These are phyloP conservation scores for Anableps anableps DNA, from an alignment of 2,797 vertebrate species.

Conservation along the genomic window DNA sequence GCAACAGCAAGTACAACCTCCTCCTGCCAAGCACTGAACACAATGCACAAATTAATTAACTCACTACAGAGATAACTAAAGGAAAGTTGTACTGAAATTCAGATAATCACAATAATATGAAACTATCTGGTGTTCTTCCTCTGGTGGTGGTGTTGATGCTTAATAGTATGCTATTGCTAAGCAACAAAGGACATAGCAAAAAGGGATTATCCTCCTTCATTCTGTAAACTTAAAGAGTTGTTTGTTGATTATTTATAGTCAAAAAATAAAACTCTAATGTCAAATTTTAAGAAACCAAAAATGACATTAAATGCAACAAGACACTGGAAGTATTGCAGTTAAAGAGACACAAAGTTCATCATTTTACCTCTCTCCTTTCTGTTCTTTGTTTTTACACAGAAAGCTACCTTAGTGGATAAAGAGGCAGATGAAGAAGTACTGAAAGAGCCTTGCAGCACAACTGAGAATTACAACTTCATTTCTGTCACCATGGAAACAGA, in stretches of 20 bases:
- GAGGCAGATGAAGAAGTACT: slow-evolving; percentile 73
- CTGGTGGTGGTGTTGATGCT: slow-evolving; percentile 4
- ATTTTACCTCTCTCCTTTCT: neutral
- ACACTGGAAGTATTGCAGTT: neutral
- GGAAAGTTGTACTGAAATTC: slow-evolving; percentile 15
- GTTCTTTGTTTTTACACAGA: slow-evolving; percentile 60
- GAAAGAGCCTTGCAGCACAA: slow-evolving; percentile 71
- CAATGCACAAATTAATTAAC: neutral
- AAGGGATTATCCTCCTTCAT: neutral
- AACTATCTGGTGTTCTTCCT: slow-evolving; percentile 9
- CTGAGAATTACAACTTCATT: slow-evolving; percentile 71
- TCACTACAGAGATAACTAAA: neutral
- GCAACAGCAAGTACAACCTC: slow-evolving; percentile 37
- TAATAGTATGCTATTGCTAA: neutral
- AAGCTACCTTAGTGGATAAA: slow-evolving; percentile 55
- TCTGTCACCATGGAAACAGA: slow-evolving; percentile 83
- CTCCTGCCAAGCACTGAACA: neutral
- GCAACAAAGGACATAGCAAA: neutral
- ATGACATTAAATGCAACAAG: neutral
- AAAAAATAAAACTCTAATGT: neutral
- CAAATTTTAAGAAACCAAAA: neutral
- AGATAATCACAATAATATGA: slow-evolving; percentile 28
- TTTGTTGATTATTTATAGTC: neutral
- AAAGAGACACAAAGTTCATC: neutral
- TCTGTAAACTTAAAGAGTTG: neutral